A percentile compares a stretch with the other conserved stretches of the same genome.
phyloP scores from a whole-genome alignment of 2,113 vertebrate species.

The Heteronetta atricapilla region DNA sequence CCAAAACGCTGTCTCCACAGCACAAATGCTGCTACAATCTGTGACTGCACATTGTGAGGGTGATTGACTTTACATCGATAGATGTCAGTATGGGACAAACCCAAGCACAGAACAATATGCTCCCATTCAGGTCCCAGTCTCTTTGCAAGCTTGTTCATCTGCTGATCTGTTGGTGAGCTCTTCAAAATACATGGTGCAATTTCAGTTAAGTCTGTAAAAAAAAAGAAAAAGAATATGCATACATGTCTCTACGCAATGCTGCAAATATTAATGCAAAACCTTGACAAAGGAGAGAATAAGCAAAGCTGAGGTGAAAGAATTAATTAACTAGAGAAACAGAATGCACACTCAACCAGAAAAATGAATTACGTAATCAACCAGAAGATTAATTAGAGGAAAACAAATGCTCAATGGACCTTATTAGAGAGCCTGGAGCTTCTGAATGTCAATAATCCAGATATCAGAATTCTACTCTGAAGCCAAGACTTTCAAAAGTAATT shows the following conservation, averaged over 20 bases:
- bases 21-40: constrained; percentile 85
- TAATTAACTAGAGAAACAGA: not conserved
- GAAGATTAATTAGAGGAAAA: not conserved
- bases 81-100: constrained; percentile 81
- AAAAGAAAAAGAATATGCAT: not conserved
- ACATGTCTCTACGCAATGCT: not conserved
- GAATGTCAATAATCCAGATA: not conserved
- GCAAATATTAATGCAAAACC: not conserved
- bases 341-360: not conserved
- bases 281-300: not conserved
- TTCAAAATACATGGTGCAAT: constrained; percentile 73
- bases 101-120: constrained; percentile 83
- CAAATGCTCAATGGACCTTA: not conserved
- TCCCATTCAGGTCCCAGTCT: constrained; percentile 88
- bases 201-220: constrained; percentile 61
- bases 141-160: constrained; percentile 85
- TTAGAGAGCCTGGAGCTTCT: not conserved
- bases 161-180: constrained; percentile 83
- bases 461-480: not conserved
- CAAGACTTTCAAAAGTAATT: constrained; percentile 1
- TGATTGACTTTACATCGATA: constrained; percentile 88
- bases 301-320: not conserved
- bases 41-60: constrained; percentile 79
- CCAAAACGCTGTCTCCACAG: constrained; percentile 86
- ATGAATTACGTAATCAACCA: not conserved